Percentiles rank a stretch among this genome's conserved stretches.
Evolutionary conservation across 53 echinoderm and acorn worm genomes (phyloP).

Genomic region (Patiria pectinifera): DNA sequence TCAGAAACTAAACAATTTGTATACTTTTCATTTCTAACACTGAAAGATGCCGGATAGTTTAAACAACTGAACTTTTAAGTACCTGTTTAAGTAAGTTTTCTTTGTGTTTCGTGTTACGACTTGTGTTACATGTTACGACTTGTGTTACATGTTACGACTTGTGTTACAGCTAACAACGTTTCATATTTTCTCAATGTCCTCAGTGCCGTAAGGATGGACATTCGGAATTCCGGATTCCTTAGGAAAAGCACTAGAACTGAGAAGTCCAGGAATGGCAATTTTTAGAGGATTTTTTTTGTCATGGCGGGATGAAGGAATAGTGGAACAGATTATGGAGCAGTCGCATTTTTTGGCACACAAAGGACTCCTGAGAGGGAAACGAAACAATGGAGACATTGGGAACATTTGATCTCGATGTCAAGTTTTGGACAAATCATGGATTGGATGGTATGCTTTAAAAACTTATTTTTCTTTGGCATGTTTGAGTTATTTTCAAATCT

Average conservation of each 20-base stretch:
- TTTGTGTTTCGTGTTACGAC: neutral
- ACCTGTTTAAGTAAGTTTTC: neutral
- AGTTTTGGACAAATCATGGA: constrained; percentile 31
- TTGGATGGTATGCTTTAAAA: constrained; percentile 31
- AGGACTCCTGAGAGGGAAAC: neutral
- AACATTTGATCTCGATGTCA: neutral
- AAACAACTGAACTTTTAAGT: neutral
- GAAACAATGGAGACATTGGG: neutral
- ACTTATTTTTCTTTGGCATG: neutral
- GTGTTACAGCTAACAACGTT: constrained; percentile 10
- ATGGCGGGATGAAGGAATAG: constrained; percentile 37
- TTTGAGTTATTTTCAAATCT: constrained; percentile 6
- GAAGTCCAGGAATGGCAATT: constrained; percentile 37
- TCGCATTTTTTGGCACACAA: neutral
- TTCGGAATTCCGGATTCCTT: constrained; percentile 51
- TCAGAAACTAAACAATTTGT: neutral
- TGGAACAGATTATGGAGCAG: constrained; percentile 43
- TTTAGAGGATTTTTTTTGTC: constrained; percentile 20
- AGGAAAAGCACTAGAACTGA: constrained; percentile 49
- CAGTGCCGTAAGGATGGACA: constrained; percentile 67
- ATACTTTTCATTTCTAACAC: too few species aligned
- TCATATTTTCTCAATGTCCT: constrained; percentile 53
- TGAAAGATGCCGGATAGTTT: too few species aligned
- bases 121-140: neutral
- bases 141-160: neutral